Evolutionary conservation across 2,113 vertebrate species (phyloP).

Genomic region (Tupaia chinensis): DNA sequence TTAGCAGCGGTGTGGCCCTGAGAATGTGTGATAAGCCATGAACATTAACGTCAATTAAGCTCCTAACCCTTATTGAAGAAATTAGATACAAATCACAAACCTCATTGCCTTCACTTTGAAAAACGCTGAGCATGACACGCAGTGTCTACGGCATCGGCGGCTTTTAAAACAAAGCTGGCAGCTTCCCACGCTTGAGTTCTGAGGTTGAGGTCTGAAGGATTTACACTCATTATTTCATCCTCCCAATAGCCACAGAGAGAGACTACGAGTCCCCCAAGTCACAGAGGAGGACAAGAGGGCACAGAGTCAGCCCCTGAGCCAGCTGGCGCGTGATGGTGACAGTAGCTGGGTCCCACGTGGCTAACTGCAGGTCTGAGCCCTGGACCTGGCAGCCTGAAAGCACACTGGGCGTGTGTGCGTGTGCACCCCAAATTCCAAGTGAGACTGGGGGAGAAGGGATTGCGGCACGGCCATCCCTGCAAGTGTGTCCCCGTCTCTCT

Average conservation of each 20-base stretch:
- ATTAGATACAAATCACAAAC: constrained; percentile 7
- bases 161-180: background rate
- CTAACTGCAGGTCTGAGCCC: no score
- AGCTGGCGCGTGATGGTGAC: no score
- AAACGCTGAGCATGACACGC: background rate
- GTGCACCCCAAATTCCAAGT: no score
- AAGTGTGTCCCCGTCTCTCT: no score
- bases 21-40: background rate
- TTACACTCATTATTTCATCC: background rate
- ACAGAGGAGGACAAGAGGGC: background rate
- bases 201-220: background rate
- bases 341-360: no score
- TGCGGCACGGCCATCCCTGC: no score
- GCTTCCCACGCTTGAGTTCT: background rate
- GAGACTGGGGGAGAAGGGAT: no score
- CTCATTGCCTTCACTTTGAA: background rate
- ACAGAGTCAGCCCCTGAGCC: no score
- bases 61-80: background rate
- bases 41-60: background rate
- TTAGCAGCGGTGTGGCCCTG: background rate
- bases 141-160: no score
- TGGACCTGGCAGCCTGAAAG: no score
- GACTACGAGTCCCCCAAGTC: background rate
- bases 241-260: no score
- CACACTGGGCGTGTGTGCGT: no score